Evolutionary conservation across 2,888 invertebrate species (phyloP).

Genomic region (Lacanobia oleracea): DNA sequence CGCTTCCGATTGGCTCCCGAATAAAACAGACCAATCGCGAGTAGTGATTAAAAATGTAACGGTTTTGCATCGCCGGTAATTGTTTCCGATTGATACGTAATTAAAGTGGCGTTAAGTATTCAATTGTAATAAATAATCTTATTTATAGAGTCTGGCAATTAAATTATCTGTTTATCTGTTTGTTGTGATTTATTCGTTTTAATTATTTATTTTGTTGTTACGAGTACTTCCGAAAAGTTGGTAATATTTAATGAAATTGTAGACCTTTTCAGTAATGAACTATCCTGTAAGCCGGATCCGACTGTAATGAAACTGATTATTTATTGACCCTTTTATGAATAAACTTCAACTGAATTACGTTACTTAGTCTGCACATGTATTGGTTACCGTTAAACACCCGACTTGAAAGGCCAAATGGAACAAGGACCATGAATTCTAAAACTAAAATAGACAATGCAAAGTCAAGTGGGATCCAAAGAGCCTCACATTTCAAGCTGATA

Average conservation of each 20-base stretch:
- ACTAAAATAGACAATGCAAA: conserved; percentile 11
- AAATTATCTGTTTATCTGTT: conserved; percentile 12
- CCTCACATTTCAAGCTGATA: conserved; percentile 41
- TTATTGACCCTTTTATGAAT: neutral
- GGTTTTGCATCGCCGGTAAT: conserved; percentile 57
- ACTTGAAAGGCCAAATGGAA: neutral
- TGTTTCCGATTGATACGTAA: conserved; percentile 46
- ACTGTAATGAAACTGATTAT: neutral
- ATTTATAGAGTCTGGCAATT: conserved; percentile 35
- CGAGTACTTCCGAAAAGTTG: conserved; percentile 10
- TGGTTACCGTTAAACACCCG: neutral
- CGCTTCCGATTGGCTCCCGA: conserved; percentile 58
- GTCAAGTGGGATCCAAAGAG: conserved; percentile 18
- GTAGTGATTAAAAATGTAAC: conserved; percentile 57
- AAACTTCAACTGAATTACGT: neutral
- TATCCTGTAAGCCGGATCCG: neutral
- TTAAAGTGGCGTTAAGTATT: conserved; percentile 48
- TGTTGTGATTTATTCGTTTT: conserved; percentile 11
- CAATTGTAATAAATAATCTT: conserved; percentile 37
- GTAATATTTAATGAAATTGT: conserved; percentile 5
- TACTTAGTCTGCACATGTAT: neutral
- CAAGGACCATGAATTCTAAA: neutral
- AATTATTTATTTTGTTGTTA: conserved; percentile 11
- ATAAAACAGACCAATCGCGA: conserved; percentile 52
- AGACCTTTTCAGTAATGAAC: neutral